Evolutionary conservation across 2,888 invertebrate species (phyloP).

Genomic region (Adelphocoris suturalis): DNA sequence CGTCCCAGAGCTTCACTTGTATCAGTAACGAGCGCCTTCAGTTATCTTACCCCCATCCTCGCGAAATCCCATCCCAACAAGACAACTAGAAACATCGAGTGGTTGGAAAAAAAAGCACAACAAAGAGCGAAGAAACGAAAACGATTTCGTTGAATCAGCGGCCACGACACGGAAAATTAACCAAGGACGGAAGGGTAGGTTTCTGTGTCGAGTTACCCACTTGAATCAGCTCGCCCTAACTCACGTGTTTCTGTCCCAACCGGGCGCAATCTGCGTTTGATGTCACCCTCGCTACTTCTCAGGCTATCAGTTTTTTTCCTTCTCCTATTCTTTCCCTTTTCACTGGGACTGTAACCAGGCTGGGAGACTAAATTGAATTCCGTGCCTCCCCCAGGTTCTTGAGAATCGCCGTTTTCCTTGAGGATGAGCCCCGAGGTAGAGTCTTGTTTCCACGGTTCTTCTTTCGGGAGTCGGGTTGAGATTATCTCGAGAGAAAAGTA

Average conservation of each 20-base stretch:
- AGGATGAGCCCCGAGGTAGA: background rate
- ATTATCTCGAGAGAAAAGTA: background rate
- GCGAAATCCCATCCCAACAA: too few species aligned
- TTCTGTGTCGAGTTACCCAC: conserved; percentile 43
- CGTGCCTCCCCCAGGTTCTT: background rate
- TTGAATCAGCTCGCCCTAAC: background rate
- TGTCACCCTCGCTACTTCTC: conserved; percentile 51
- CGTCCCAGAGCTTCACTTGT: too few species aligned
- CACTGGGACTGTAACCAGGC: conserved; percentile 38
- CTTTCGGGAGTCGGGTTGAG: background rate
- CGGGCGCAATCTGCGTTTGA: conserved; percentile 61
- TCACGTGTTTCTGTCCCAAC: conserved; percentile 58
- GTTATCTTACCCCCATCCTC: too few species aligned
- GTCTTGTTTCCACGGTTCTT: conserved; percentile 1
- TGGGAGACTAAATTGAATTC: conserved; percentile 50
- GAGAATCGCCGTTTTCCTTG: conserved; percentile 4
- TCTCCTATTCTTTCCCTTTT: background rate
- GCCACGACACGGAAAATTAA: conserved; percentile 45
- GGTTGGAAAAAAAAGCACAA: background rate
- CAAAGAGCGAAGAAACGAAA: conserved; percentile 29
- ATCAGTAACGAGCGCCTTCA: too few species aligned
- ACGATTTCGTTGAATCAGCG: conserved; percentile 18
- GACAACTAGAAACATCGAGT: background rate
- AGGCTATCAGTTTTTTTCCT: conserved; percentile 22
- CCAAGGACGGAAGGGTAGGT: conserved; percentile 1